Base-by-base conservation (phyloP, 2,888 invertebrate species). In the Linnaemya vulpina region DNA sequence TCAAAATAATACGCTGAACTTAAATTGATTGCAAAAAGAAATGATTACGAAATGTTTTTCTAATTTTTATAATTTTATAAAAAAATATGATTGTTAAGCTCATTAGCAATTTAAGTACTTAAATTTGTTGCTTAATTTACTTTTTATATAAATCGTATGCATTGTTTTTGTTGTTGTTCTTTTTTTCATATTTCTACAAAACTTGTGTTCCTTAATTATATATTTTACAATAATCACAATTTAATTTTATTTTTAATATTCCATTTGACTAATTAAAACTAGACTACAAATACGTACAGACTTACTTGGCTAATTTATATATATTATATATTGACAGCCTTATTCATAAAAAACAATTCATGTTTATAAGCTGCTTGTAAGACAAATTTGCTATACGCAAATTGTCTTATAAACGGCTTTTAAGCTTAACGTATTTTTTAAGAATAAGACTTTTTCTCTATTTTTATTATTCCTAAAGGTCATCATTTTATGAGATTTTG, bases 151-250 rank as follows among this genome's bases (percentile, higher is more conserved):
- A 40, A 38, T 53, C 15, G 60, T 15, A 11, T 15, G 38, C 20
- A 51, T 40, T 74, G 15, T 9, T 63, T 30, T 71, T 53, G 35
- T n/a, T 60, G 22, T 30, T 30, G 30, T 5, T n/a, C 10, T 46
- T 43, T 22, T 70, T 62, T 30, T 15, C 30, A 53, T 5, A 51
- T 77, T 20, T 11, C 60, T 35, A 35, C 8, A 43, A 3, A 30
- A 43, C 25, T 8, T 70, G 71, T 13, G n/a, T 40, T 35, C 68
- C 73, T 75, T 55, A 67, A 63, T 63, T 70, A 62, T 78, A 78
- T 4, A 75, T 73, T 60, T 86, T 76, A 73, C 79, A 80, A 73
- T 67, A 86, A 86, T 86, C 83, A 86, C 83, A 80, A 63, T 74
- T 80, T 60, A 43, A 25, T 49, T 35, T 76, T 67, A 60, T 46